Evolutionary conservation across 1,140 invertebrate species (phyloP).

Genomic region (Eupristina koningsbergeri): DNA sequence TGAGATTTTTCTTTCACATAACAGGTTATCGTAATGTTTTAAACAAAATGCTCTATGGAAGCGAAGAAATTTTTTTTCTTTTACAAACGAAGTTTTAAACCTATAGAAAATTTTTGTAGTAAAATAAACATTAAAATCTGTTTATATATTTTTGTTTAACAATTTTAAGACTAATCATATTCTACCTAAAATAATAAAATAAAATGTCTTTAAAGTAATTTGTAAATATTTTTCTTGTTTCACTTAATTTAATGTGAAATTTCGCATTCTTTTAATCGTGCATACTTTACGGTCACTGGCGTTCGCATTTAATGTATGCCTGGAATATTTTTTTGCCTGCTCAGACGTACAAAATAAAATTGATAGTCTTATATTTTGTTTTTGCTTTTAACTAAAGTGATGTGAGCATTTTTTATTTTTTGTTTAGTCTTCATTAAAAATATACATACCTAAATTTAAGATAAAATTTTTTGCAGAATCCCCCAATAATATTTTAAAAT

Average conservation of each 20-base stretch:
- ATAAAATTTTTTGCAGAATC: neutral
- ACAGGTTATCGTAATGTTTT: neutral
- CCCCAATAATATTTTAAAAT: neutral
- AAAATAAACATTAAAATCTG: neutral
- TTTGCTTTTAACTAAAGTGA: constrained; percentile 47
- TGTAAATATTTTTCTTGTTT: neutral
- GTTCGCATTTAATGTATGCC: constrained; percentile 24
- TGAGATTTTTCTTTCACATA: neutral
- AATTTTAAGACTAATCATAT: neutral
- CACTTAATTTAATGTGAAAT: constrained; percentile 37
- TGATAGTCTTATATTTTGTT: constrained; percentile 35
- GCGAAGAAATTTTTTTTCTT: neutral
- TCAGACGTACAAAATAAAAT: constrained; percentile 30
- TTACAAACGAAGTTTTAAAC: no score
- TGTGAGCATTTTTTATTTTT: constrained; percentile 17
- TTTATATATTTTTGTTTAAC: neutral
- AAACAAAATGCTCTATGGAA: neutral
- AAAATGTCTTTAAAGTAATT: neutral
- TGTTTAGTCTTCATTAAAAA: constrained; percentile 14
- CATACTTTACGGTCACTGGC: constrained; percentile 15
- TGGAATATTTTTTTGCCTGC: constrained; percentile 24
- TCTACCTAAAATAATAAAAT: neutral
- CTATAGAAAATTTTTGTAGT: no score
- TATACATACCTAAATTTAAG: neutral
- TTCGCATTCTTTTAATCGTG: constrained; percentile 26